phyloP scores from a whole-genome alignment of 2,888 invertebrate species.

The Terebella lapidaria region DNA sequence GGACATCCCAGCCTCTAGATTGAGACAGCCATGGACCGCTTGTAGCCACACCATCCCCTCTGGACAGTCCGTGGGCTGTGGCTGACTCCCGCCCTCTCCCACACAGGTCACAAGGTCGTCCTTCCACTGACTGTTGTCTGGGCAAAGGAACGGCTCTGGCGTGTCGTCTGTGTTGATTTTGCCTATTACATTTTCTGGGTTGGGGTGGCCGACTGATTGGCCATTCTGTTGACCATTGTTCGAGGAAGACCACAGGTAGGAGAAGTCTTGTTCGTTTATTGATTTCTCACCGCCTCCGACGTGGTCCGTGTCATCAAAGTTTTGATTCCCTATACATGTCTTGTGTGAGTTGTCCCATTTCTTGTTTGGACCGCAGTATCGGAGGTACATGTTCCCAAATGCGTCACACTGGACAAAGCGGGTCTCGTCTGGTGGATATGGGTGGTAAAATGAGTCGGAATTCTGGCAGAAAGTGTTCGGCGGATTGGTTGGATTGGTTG shows the following conservation, averaged over 20 bases:
- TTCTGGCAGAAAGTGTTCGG: neutral
- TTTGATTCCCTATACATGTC: constrained; percentile 23
- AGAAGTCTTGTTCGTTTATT: too few species aligned
- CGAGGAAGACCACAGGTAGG: too few species aligned
- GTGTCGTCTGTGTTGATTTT: neutral
- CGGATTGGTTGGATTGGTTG: neutral
- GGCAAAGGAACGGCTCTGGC: neutral
- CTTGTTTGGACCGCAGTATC: constrained; percentile 24
- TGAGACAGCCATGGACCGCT: neutral
- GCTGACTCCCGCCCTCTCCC: neutral
- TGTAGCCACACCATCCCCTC: neutral
- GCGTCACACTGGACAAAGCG: constrained; percentile 39
- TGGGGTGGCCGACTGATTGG: neutral
- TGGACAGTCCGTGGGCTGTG: neutral
- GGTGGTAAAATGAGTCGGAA: constrained; percentile 26
- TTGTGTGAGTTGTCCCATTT: constrained; percentile 30
- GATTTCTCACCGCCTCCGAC: neutral
- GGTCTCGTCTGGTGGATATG: constrained; percentile 24
- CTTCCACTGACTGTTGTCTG: neutral
- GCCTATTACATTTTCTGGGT: neutral
- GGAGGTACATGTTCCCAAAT: constrained; percentile 32
- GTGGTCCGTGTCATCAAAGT: neutral
- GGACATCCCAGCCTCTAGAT: neutral
- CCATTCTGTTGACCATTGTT: neutral
- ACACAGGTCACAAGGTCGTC: neutral